These are phyloP conservation scores for Triops cancriformis DNA, from an alignment of 1,140 invertebrate species.

Conservation along the genomic window DNA sequence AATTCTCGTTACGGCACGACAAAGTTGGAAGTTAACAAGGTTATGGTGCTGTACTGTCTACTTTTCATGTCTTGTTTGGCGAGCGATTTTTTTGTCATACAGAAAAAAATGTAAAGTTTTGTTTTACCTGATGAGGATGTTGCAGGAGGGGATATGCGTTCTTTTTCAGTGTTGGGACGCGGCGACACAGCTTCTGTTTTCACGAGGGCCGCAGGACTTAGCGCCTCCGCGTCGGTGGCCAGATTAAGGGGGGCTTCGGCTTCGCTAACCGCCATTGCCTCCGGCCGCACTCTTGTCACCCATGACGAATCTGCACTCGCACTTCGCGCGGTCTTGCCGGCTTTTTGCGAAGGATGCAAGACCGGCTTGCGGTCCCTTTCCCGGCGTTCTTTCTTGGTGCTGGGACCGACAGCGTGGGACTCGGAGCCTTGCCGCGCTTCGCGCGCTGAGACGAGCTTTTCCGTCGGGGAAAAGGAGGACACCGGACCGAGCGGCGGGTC, in stretches of 20 bases:
- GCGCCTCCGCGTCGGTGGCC: slow-evolving; percentile 4
- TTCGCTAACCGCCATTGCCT: neutral
- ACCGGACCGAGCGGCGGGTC: neutral
- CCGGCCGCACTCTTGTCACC: neutral
- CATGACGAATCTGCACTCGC: slow-evolving; percentile 9
- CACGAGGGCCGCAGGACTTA: neutral
- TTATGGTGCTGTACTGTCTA: too few species aligned
- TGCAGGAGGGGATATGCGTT: neutral
- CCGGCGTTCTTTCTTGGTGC: neutral
- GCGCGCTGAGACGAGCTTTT: neutral
- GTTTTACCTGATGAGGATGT: neutral
- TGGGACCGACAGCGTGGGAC: neutral
- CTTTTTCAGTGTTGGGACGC: neutral
- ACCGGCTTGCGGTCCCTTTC: neutral
- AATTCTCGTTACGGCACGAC: neutral
- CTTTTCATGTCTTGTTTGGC: neutral
- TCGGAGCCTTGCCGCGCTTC: neutral
- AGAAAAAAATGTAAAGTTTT: neutral
- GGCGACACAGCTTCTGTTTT: slow-evolving; percentile 2
- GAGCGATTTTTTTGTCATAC: neutral
- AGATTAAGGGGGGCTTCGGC: neutral
- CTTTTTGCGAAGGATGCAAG: neutral
- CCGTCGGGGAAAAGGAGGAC: neutral
- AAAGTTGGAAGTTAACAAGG: neutral
- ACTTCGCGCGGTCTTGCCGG: neutral